These are phyloP conservation scores for Heptranchias perlo DNA, from an alignment of 2,113 vertebrate species.

Conservation along the genomic window DNA sequence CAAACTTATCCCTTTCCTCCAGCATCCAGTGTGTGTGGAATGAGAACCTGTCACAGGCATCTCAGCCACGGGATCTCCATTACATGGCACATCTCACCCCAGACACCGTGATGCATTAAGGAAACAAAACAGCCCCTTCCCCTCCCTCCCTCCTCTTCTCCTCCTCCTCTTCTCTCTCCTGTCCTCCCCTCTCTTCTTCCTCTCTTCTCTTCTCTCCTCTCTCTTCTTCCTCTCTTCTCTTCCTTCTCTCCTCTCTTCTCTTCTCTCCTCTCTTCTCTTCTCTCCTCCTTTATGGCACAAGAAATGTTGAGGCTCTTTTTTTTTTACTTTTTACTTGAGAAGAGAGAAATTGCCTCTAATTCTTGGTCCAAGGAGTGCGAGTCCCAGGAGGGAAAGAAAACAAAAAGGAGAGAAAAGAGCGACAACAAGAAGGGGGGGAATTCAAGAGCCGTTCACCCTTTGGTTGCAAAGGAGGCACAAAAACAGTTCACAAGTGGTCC, in stretches of 20 bases:
- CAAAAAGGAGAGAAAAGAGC: neutral
- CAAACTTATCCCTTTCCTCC: conserved; percentile 35
- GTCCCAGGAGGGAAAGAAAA: neutral
- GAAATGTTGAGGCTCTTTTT: neutral
- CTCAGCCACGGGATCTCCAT: conserved; percentile 1
- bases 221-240: no score
- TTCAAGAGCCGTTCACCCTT: neutral
- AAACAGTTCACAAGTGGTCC: neutral
- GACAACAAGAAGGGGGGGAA: neutral
- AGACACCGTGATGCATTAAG: conserved; percentile 23
- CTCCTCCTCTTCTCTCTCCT: neutral
- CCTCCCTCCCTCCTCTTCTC: neutral
- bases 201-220: no score
- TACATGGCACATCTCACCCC: conserved; percentile 41
- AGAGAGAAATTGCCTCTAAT: no score
- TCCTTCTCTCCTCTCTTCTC: no score
- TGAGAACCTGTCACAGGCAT: conserved; percentile 27
- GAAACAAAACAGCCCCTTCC: neutral
- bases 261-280: no score
- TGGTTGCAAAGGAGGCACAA: neutral
- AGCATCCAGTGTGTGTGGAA: conserved; percentile 50
- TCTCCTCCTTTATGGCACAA: neutral
- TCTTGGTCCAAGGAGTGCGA: neutral
- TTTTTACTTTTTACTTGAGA: neutral
- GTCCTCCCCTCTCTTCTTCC: no score